phyloP scores from a whole-genome alignment of 2,888 invertebrate genomes.

The Julus scanicus region DNA sequence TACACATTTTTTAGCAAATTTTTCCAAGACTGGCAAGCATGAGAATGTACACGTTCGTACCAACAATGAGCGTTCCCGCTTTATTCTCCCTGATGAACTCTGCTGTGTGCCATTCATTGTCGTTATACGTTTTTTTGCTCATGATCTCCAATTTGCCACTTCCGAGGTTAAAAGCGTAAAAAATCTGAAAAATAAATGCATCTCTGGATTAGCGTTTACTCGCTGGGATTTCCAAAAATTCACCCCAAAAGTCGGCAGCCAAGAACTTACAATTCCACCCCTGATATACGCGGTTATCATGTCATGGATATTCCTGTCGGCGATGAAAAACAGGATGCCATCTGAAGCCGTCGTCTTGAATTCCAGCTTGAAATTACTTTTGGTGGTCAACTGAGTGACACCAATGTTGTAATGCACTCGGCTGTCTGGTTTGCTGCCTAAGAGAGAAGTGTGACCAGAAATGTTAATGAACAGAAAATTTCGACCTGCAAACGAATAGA shows the following conservation, averaged over 20 bases:
- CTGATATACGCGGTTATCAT: constrained; percentile 81
- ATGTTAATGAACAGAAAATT: no score
- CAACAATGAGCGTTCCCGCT: constrained; percentile 76
- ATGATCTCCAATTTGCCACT: constrained; percentile 72
- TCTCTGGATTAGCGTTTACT: background rate
- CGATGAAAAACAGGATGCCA: constrained; percentile 84
- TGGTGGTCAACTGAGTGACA: background rate
- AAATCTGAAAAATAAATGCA: constrained; percentile 68
- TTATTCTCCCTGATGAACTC: constrained; percentile 73
- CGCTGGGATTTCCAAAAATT: background rate
- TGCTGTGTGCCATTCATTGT: constrained; percentile 83
- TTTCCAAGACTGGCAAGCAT: no score
- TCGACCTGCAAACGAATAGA: background rate
- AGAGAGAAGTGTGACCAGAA: constrained; percentile 10
- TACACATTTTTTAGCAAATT: no score
- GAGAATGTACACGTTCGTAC: constrained; percentile 58
- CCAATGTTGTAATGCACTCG: constrained; percentile 75
- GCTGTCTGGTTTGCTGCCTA: constrained; percentile 76
- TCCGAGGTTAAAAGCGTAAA: constrained; percentile 80
- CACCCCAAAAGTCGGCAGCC: no score
- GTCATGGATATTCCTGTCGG: constrained; percentile 74
- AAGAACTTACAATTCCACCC: constrained; percentile 74
- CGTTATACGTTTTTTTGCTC: constrained; percentile 74
- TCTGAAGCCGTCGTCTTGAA: constrained; percentile 81
- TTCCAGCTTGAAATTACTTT: constrained; percentile 71